Evolutionary conservation across 2,113 vertebrate genomes (phyloP), one percentile per base, ranked within the genome.

Genomic region (Pyxicephalus adspersus): DNA sequence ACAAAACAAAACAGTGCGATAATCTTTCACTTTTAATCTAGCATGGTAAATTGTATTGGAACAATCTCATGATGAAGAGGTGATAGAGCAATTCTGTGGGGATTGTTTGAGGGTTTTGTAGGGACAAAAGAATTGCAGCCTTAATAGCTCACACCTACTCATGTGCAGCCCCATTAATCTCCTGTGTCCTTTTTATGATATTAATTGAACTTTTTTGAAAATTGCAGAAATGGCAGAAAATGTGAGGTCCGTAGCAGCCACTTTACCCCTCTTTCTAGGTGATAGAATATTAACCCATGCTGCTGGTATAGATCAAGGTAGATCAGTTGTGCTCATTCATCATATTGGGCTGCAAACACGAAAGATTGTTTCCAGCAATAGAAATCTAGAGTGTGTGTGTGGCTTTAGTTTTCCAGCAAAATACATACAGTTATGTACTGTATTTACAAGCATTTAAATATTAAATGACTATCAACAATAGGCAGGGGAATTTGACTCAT

Each of bases 141-240:
- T 60, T 50, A 79, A 68, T 60, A 34, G 38, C 64, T 72, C 22
- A 25, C 68, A 67, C 64, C 76, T 54, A 79, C 76, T 54, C 11
- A 6, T 60, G 64, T 50, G 64, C 64, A 23, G 28, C 28, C 52
- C 76, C 76, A 79, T 79, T 79, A 38, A 79, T 79, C 76, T 79
- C 54, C 68, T 45, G 76, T 55, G 54, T 58, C 66, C 18, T 54
- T 79, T 54, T 52, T 64, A 79, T 79, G 31, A 68, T 58, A 45
- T 58, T 79, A 79, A 79, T 79, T 79, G 64, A 68, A 79, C 31
- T 79, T 79, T 25, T n/a, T 8, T 26, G 23, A 66, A 60, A 76
- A 67, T 29, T 77, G 76, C 76, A 34, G 20, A 64, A n/a, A 38
- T 57, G 52, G 76, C 76, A 77, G 31, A 76, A 77, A 75, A 19